Percentiles rank a stretch among this genome's conserved stretches.
Conservation (phyloP, 1,140 invertebrate genomes). For the Diabrotica virgifera region DNA sequence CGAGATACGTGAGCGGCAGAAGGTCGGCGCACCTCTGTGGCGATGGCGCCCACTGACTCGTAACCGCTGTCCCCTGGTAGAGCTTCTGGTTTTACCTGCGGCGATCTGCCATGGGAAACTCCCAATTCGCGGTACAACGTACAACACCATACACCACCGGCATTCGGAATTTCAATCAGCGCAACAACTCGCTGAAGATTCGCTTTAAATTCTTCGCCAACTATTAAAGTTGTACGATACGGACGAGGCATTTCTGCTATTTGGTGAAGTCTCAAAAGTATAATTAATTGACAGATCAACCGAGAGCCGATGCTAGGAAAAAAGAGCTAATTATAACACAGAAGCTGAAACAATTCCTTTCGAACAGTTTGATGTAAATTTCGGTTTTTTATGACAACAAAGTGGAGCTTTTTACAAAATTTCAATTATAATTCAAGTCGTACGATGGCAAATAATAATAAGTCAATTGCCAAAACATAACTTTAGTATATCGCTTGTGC, state of each 20-base stretch:
- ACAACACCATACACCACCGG: neutral
- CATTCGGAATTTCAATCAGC: neutral
- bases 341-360: neutral
- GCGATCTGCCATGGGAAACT: conserved; percentile 18
- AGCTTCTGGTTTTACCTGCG: conserved; percentile 15
- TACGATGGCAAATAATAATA: no score
- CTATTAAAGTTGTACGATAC: neutral
- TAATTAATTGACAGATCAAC: conserved; percentile 3
- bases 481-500: no score
- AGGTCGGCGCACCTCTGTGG: conserved; percentile 31
- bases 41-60: conserved; percentile 30
- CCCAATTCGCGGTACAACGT: conserved; percentile 14
- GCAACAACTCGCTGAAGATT: neutral
- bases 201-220: neutral
- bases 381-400: no score
- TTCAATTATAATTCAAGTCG: no score
- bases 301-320: neutral
- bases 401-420: no score
- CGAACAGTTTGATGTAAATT: no score
- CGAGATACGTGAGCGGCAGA: conserved; percentile 31
- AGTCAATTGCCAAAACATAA: no score
- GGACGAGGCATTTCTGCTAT: neutral
- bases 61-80: conserved; percentile 20
- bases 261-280: neutral
- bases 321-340: neutral